Evolutionary conservation across 2,888 invertebrate species (phyloP).

Genomic region (Dysmachus trigonus): DNA sequence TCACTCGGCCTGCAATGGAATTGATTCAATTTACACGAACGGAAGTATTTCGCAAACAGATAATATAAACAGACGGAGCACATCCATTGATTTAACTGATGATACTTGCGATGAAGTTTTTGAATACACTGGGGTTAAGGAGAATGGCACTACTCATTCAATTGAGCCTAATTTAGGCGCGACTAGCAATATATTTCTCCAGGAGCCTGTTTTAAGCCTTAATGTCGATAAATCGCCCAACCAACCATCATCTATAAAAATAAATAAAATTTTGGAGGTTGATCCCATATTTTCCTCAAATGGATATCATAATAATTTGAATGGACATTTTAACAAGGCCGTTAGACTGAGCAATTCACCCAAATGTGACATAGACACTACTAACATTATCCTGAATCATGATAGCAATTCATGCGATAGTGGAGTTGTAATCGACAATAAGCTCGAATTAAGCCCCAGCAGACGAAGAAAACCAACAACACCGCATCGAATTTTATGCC

Average conservation of each 20-base stretch:
- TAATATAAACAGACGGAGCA: not conserved
- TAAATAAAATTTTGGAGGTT: slow-evolving; percentile 61
- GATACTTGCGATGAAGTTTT: slow-evolving; percentile 53
- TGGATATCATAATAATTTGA: slow-evolving; percentile 52
- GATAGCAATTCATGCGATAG: slow-evolving; percentile 65
- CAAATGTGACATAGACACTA: not conserved
- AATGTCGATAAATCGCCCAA: slow-evolving; percentile 63
- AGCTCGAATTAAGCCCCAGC: slow-evolving; percentile 50
- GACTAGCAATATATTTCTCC: slow-evolving; percentile 61
- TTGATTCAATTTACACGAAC: not conserved
- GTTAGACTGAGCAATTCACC: slow-evolving; percentile 56
- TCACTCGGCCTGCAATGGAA: not conserved
- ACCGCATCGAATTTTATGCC: slow-evolving; percentile 70
- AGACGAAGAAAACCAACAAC: slow-evolving; percentile 65
- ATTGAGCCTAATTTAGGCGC: not conserved
- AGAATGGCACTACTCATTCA: not conserved
- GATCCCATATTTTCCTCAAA: slow-evolving; percentile 58
- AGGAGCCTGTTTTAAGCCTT: slow-evolving; percentile 63
- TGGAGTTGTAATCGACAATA: slow-evolving; percentile 60
- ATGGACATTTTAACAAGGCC: slow-evolving; percentile 62
- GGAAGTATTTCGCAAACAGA: not conserved
- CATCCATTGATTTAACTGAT: slow-evolving; percentile 51
- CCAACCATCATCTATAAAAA: slow-evolving; percentile 63
- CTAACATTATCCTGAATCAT: slow-evolving; percentile 54
- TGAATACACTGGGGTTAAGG: slow-evolving; percentile 25